A percentile compares a stretch with the other conserved stretches of the same genome.
These are phyloP conservation scores for Archips xylosteana DNA, from an alignment of 2,888 invertebrate species.

Conservation along the genomic window DNA sequence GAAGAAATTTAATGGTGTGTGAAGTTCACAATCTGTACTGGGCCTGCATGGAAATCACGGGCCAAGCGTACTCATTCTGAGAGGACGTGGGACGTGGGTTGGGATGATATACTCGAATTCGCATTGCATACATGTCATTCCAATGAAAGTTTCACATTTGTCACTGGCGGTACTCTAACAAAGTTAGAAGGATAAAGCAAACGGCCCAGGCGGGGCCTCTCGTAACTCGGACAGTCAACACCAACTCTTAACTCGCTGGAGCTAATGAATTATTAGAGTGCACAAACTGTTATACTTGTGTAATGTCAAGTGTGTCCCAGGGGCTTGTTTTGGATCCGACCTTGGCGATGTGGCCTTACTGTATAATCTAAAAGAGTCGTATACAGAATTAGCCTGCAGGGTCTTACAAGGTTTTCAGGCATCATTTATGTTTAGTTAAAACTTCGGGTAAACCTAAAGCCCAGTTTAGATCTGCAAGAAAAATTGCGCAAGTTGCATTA, in stretches of 20 bases:
- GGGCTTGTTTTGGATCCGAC: slow-evolving; percentile 15
- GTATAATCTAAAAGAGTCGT: no score
- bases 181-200: slow-evolving; percentile 41
- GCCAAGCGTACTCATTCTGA: no score
- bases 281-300: slow-evolving; percentile 28
- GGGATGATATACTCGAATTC: background rate
- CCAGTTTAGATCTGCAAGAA: no score
- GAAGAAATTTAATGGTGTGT: no score
- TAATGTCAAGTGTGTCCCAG: slow-evolving; percentile 35
- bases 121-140: background rate
- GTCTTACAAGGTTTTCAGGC: no score
- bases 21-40: no score
- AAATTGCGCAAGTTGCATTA: no score
- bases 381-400: no score
- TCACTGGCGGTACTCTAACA: background rate
- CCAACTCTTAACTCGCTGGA: slow-evolving; percentile 55
- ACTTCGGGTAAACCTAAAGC: no score
- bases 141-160: background rate
- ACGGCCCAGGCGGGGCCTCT: slow-evolving; percentile 44
- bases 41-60: no score
- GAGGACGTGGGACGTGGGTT: no score
- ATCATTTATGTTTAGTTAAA: no score
- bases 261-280: slow-evolving; percentile 53
- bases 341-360: background rate
- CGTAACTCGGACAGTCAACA: slow-evolving; percentile 58